Base-by-base conservation (phyloP, 2,888 invertebrate species). In the Latheticus oryzae region DNA sequence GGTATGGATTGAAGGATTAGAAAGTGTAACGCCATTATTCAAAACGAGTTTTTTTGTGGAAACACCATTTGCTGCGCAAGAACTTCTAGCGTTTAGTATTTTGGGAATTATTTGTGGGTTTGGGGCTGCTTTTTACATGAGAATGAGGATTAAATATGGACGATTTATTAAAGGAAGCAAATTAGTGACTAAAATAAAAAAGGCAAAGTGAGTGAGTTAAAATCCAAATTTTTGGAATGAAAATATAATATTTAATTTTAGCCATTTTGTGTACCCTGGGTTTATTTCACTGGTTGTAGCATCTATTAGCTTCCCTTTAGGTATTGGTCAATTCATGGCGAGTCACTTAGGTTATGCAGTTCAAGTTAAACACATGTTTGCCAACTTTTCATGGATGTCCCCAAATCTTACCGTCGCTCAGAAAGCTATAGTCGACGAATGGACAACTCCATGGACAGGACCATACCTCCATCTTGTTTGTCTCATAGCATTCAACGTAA, bases 381-480 rank as follows among this genome's bases (percentile, higher is more conserved):
- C 94, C 33, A 98, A 98, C 80, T 96, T 97, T 77, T 95, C 97
- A 0, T 98, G 97, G 97, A 89, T 89, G 0, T 88, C 90, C 67
- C 80, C 83, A 3, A 87, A 90, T 66, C 81, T 93, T 53, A 88
- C 88, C 0, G 91, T 93, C 0, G 89, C 91, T 65, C 93, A 97
- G 74, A 87, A 88, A 48, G 87, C 89, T 21, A 84, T 95, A 13
- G 86, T 97, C 1, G 84, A 87, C 0, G 91, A 95, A 76, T 97
- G 98, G 97, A 84, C 85, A 38, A 93, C 95, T 0, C 85, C 86
- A 0, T 85, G 86, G 32, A 89, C 95, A 0, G 90, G 91, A 71
- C 88, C 95, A 45, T 94, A 92, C 73, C 86, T 93, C 8, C 95
- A 93, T 66, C 84, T 98, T 11, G 79, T 89, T 1, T 85, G 95